A percentile compares a stretch with the other conserved stretches of the same genome.
These are phyloP conservation scores for Lycaena phlaeas DNA, from an alignment of 2,888 invertebrate species.

Conservation along the genomic window DNA sequence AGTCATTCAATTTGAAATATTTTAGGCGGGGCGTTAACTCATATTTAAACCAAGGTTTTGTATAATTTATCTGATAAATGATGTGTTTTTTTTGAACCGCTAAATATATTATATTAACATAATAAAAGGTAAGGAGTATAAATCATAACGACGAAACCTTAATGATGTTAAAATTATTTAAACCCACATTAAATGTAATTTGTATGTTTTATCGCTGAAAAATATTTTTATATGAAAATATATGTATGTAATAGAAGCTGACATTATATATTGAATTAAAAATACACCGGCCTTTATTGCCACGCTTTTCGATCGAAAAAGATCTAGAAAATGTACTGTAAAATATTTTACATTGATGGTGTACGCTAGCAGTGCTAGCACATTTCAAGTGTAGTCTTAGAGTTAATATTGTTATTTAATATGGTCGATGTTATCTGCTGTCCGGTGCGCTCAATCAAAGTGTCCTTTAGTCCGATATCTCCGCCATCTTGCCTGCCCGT, in stretches of 20 bases:
- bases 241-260: no score
- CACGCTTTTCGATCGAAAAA: no score
- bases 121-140: neutral
- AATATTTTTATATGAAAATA: no score
- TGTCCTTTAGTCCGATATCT: constrained; percentile 63
- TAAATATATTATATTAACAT: neutral
- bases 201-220: no score
- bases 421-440: constrained; percentile 66
- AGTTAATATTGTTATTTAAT: constrained; percentile 68
- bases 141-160: neutral
- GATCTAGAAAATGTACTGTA: no score
- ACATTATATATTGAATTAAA: no score
- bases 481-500: constrained; percentile 32
- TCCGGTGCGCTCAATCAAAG: constrained; percentile 67
- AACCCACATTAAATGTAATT: no score
- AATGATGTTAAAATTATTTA: no score
- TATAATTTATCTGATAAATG: constrained; percentile 6
- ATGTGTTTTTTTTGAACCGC: neutral
- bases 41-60: constrained; percentile 2
- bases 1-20: neutral
- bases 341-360: no score
- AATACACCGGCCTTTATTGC: no score
- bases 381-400: constrained; percentile 21
- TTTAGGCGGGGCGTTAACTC: constrained; percentile 1
- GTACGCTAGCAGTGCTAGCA: no score